Evolutionary conservation across 2,888 invertebrate genomes (phyloP).

Genomic region (Machimus atricapillus): DNA sequence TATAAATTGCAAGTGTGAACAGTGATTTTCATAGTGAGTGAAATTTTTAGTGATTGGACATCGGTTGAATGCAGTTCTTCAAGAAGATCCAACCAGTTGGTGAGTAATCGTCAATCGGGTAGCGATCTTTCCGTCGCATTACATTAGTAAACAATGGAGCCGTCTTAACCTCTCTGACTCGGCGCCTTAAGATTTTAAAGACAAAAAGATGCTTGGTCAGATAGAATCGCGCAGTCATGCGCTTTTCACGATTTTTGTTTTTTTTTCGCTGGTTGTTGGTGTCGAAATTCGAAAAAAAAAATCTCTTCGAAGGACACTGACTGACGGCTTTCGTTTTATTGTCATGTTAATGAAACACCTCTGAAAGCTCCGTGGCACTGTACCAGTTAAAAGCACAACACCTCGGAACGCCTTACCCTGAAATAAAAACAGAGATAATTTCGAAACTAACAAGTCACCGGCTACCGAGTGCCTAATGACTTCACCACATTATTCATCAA

Average conservation of each 20-base stretch:
- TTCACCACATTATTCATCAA: conserved; percentile 15
- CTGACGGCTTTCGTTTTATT: neutral
- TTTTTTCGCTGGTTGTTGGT: neutral
- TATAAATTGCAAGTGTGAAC: conserved; percentile 30
- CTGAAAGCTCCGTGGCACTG: neutral
- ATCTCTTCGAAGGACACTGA: conserved; percentile 13
- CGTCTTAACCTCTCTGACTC: neutral
- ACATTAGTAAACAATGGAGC: neutral
- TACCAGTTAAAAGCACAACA: neutral
- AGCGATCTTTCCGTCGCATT: neutral
- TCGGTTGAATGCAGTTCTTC: neutral
- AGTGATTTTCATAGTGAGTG: conserved; percentile 2
- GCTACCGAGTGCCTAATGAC: neutral
- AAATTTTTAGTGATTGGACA: neutral
- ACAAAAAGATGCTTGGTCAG: neutral
- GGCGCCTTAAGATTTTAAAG: neutral
- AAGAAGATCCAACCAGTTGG: neutral
- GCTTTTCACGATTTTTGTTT: neutral
- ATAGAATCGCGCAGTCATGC: neutral
- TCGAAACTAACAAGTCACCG: neutral
- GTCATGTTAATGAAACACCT: conserved; percentile 4
- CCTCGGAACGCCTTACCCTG: neutral
- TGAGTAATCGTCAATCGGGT: neutral
- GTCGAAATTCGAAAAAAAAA: neutral
- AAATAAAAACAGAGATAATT: neutral